A percentile compares a stretch with the other conserved stretches of the same genome.
Conservation (phyloP, 2,113 vertebrate genomes). For the Myotis davidii region DNA sequence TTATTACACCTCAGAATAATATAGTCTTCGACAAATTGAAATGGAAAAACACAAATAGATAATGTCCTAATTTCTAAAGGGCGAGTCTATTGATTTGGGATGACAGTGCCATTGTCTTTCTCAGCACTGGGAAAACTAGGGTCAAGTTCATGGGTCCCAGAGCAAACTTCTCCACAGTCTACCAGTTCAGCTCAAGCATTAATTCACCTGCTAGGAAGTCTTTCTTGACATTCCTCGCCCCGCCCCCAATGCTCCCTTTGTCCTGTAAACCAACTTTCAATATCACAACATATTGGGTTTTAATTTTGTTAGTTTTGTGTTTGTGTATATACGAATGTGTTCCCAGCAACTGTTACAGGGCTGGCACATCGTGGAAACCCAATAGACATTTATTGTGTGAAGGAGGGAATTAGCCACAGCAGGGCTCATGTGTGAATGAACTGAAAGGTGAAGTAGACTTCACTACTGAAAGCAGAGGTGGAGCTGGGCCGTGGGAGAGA, state of each 20-base stretch:
- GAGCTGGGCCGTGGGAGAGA: background rate
- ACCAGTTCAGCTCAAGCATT: background rate
- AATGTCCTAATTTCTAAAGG: background rate
- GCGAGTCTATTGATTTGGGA: background rate
- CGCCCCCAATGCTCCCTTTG: rapidly evolving
- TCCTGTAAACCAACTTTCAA: background rate
- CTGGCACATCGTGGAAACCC: background rate
- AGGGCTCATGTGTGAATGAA: background rate
- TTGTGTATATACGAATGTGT: background rate
- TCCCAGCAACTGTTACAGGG: background rate
- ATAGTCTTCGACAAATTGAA: background rate
- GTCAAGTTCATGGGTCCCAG: background rate
- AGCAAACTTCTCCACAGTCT: background rate
- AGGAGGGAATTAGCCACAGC: background rate
- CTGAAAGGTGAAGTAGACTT: background rate
- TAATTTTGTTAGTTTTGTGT: background rate
- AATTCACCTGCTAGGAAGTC: background rate
- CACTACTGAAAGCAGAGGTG: background rate
- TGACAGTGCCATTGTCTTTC: background rate
- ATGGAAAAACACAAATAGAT: background rate
- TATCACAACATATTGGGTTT: background rate
- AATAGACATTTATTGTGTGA: background rate
- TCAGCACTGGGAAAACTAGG: background rate
- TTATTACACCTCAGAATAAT: background rate
- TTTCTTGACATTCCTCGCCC: background rate